Evolutionary conservation across 2,113 vertebrate genomes (phyloP), one percentile per base, ranked within the genome.

Genomic region (Zosterops japonicus): DNA sequence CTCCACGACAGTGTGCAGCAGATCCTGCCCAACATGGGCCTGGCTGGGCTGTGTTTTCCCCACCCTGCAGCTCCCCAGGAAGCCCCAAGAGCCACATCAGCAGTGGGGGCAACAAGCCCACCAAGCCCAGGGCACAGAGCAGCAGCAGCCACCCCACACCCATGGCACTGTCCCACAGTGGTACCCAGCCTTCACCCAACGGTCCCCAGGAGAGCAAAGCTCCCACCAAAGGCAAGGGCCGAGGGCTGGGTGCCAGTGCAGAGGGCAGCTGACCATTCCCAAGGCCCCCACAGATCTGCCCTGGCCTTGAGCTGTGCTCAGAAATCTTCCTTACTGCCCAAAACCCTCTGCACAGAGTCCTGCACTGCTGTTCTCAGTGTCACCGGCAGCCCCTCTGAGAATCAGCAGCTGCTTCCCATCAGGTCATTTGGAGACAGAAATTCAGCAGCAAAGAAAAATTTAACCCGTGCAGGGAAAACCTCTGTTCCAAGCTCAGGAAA

Each of bases 361-460:
- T 69, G 79, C 29, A 39, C 59, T 74, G 77, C 50, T 77, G 65
- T 53, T 65, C 82, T 75, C 76, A 14, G 47, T 35, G 33, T 83
- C 72, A 81, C 50, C 83, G 6, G 0, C 69, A 86, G 61, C 70
- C 64, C 28, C 4, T 14, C 55, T 1, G 2, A 42, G 7, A 88
- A 68, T 28, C 12, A 5, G 76, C 80, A 79, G 83, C 78, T 64
- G 81, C 55, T 91, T 89, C 92, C 27, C 15, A 1, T 89, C 87
- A 6, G 5, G 57, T 75, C 46, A 69, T 46, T 87, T 20, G 36
- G 44, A 95, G 65, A 74, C 61, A 91, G 82, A 91, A 96, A 87
- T 67, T 76, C 84, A 95, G 77, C 68, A 95, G 83, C 81, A 71
- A 57, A 85, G n/a, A 31, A 71, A 64, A 90, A 91, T 16, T 85